Conservation (phyloP, 1,140 invertebrate genomes). For the Pseudomyrmex flavicornis region DNA sequence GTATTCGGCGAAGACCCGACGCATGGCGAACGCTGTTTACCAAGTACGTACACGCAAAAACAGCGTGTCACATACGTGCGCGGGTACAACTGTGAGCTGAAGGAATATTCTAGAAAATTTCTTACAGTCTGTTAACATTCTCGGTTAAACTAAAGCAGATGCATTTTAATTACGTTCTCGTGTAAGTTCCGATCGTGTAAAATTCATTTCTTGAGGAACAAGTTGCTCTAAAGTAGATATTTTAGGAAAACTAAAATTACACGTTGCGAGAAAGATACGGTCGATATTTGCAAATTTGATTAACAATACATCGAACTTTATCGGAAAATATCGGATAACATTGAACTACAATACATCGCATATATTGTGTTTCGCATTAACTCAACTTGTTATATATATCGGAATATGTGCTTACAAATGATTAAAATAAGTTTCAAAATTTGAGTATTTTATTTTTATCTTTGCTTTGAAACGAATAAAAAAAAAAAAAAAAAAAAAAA, state of each 20-base stretch:
- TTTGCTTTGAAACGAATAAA: no score
- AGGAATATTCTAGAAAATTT: no score
- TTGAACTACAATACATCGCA: background rate
- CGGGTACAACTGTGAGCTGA: no score
- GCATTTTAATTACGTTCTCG: background rate
- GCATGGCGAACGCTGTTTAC: no score
- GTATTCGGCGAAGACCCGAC: no score
- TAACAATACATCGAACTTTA: background rate
- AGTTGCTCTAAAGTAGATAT: background rate
- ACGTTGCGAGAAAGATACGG: background rate
- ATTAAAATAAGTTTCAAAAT: no score
- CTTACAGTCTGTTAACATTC: background rate
- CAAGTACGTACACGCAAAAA: no score
- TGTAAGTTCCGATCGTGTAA: background rate
- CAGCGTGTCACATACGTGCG: no score
- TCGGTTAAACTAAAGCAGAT: no score
- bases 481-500: no score
- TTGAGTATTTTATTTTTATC: background rate
- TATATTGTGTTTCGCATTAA: background rate
- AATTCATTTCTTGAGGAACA: background rate
- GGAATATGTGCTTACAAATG: conserved; percentile 2
- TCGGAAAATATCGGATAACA: conserved; percentile 1
- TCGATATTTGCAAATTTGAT: background rate
- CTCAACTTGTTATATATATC: background rate
- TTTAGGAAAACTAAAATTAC: conserved; percentile 1